These are phyloP conservation scores for Rousettus leschenaultii DNA, from an alignment of 2,113 vertebrate species.

Conservation along the genomic window DNA sequence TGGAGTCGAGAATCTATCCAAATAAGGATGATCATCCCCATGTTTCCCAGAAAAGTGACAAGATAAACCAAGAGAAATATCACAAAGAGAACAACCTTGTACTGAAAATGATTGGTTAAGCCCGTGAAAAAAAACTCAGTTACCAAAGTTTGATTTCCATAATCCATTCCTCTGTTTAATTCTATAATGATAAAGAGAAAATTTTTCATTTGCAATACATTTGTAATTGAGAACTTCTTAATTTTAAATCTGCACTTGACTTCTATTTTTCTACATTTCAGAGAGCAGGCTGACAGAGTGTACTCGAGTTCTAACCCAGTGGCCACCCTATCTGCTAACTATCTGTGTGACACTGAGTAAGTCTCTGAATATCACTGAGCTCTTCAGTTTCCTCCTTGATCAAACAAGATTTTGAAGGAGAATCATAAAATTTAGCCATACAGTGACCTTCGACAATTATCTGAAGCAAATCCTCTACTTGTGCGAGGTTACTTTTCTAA, in stretches of 20 bases:
- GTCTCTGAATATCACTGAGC: not conserved
- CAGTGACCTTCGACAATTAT: not conserved
- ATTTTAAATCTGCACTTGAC: not conserved
- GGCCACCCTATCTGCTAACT: no score
- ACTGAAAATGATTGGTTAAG: conserved; percentile 15
- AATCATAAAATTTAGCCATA: not conserved
- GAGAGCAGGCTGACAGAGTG: not conserved
- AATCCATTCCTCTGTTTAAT: not conserved
- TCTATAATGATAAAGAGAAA: not conserved
- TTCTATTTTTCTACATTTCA: not conserved
- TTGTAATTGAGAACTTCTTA: not conserved
- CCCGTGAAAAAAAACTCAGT: conserved; percentile 50
- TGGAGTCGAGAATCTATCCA: conserved; percentile 33
- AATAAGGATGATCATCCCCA: conserved; percentile 45
- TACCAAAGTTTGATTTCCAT: conserved; percentile 10
- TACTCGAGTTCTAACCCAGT: not conserved
- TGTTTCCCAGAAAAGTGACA: conserved; percentile 43
- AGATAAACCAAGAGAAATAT: conserved; percentile 55
- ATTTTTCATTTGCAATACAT: not conserved
- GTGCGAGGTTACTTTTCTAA: not conserved
- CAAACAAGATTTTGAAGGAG: not conserved
- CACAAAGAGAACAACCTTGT: conserved; percentile 37
- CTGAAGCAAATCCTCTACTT: not conserved
- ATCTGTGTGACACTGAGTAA: not conserved
- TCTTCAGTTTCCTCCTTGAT: not conserved